Conservation (phyloP, 2,888 invertebrate genomes). For the Lissonota sp. region DNA sequence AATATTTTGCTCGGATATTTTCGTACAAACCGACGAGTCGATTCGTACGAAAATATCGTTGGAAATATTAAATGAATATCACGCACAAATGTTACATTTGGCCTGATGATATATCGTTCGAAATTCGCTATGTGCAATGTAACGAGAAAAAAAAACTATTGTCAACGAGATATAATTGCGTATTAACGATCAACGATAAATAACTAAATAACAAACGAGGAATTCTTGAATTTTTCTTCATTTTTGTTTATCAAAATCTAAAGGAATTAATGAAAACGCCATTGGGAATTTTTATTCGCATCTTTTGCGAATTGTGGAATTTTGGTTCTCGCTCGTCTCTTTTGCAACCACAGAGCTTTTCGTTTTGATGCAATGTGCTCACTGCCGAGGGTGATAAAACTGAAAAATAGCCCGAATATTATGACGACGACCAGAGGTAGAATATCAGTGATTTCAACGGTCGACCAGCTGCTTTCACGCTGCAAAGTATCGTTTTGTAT, state of each 20-base stretch:
- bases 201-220: no score
- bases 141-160: no score
- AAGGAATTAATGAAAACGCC: conserved; percentile 9
- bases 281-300: conserved; percentile 41
- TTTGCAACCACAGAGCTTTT: background rate
- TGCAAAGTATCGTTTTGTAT: conserved; percentile 36
- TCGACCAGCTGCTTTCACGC: conserved; percentile 69
- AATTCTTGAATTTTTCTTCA: background rate
- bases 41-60: conserved; percentile 16
- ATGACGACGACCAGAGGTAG: conserved; percentile 75
- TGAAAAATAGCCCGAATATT: conserved; percentile 67
- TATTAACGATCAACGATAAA: no score
- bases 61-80: background rate
- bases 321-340: conserved; percentile 4
- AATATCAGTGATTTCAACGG: conserved; percentile 77
- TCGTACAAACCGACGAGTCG: conserved; percentile 3
- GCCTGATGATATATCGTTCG: background rate
- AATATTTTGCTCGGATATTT: background rate
- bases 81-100: background rate
- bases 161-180: no score
- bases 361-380: conserved; percentile 64
- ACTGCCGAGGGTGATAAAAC: conserved; percentile 64
- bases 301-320: conserved; percentile 16
- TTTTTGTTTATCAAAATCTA: background rate
- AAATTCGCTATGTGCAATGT: no score